phyloP scores from a whole-genome alignment of 2,113 vertebrate species.

The Greenwoodochromis staneri region DNA sequence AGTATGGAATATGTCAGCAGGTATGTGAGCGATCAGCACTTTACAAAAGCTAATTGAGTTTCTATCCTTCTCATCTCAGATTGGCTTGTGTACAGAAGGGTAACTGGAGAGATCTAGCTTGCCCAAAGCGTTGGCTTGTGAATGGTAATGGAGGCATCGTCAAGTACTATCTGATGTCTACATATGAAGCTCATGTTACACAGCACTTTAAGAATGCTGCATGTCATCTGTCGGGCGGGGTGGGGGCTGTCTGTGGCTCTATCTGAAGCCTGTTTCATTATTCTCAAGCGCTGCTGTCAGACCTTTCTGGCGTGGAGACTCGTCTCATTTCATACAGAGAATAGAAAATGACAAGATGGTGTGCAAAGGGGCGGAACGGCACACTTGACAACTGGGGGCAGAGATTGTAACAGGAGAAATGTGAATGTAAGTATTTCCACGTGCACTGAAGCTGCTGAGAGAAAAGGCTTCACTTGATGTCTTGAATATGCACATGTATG shows the following conservation, averaged over 20 bases:
- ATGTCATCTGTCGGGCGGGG: conserved; percentile 52
- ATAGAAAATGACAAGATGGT: conserved; percentile 59
- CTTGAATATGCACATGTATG: background rate
- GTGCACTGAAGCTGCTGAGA: conserved; percentile 15
- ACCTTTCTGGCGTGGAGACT: conserved; percentile 32
- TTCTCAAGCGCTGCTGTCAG: conserved; percentile 38
- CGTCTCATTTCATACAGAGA: conserved; percentile 52
- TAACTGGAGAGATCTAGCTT: conserved; percentile 67
- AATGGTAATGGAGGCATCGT: conserved; percentile 55
- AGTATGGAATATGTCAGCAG: background rate
- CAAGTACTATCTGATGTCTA: conserved; percentile 65
- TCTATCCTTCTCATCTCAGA: conserved; percentile 52
- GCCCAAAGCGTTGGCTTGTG: conserved; percentile 54
- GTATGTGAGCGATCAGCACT: background rate
- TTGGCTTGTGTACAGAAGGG: conserved; percentile 32
- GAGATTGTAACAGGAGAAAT: conserved; percentile 65
- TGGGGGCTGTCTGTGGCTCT: conserved; percentile 23
- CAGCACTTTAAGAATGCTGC: conserved; percentile 63
- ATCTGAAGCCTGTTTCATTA: conserved; percentile 54
- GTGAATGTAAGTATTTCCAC: conserved; percentile 52
- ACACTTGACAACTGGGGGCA: conserved; percentile 35
- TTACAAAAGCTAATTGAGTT: conserved; percentile 45
- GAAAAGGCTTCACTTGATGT: background rate
- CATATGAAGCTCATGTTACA: conserved; percentile 66
- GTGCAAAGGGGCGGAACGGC: conserved; percentile 35